Evolutionary conservation across 64 coral and sea anemone species (phyloP).

Genomic region (Montipora capricornis): DNA sequence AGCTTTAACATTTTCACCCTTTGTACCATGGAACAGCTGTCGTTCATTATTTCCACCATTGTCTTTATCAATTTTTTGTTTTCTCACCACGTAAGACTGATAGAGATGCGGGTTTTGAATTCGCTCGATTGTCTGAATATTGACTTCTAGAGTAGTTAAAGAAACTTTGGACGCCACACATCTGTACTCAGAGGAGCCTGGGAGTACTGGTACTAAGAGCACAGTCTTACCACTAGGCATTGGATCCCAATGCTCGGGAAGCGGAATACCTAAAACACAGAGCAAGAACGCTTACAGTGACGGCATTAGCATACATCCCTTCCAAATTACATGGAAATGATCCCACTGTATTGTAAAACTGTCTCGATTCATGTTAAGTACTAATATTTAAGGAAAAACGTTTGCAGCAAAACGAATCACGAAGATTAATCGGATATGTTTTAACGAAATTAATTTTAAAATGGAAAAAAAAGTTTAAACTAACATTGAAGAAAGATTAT

Average conservation of each 20-base stretch:
- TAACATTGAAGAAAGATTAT: too few species aligned
- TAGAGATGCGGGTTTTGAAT: conserved; percentile 45
- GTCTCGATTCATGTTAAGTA: too few species aligned
- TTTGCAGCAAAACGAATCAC: too few species aligned
- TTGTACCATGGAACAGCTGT: conserved; percentile 18
- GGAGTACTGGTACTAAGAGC: background rate
- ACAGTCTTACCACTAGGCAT: conserved; percentile 8
- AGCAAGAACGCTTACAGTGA: background rate
- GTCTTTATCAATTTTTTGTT: conserved; percentile 18
- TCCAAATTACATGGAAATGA: too few species aligned
- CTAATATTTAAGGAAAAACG: too few species aligned
- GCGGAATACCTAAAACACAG: background rate
- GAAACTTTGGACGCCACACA: background rate
- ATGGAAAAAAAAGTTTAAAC: too few species aligned
- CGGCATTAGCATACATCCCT: too few species aligned
- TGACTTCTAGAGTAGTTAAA: background rate
- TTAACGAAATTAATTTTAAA: too few species aligned
- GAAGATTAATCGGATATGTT: too few species aligned
- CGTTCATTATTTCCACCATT: conserved; percentile 18
- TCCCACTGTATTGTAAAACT: too few species aligned
- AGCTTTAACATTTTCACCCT: background rate
- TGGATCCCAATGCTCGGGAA: background rate
- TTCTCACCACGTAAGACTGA: conserved; percentile 13
- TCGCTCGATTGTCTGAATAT: conserved; percentile 12
- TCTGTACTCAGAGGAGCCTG: background rate